Conservation (phyloP, 2,888 invertebrate species). For the Eurytoma californica region DNA sequence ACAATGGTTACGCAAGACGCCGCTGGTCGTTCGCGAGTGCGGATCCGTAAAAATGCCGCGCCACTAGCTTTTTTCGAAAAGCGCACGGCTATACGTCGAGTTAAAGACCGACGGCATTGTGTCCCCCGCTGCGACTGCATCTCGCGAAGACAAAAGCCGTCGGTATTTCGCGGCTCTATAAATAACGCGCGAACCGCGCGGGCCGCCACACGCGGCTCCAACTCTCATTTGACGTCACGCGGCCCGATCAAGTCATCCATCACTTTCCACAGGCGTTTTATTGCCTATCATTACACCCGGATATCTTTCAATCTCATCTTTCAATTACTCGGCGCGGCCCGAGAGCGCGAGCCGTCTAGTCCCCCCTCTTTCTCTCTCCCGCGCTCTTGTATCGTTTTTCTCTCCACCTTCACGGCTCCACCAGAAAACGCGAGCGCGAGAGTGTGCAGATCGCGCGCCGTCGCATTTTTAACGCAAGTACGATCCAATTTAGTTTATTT, state of each 20-base stretch:
- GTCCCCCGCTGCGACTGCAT: too few species aligned
- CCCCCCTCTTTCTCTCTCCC: background rate
- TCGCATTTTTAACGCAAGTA: background rate
- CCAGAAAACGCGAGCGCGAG: background rate
- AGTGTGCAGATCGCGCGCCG: background rate
- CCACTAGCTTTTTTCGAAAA: too few species aligned
- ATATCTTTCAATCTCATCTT: conserved; percentile 50
- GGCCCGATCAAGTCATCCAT: conserved; percentile 40
- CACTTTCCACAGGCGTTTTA: conserved; percentile 46
- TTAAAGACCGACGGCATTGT: too few species aligned
- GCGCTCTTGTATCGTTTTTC: background rate
- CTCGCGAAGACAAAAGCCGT: conserved; percentile 3
- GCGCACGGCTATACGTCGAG: too few species aligned
- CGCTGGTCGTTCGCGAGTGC: too few species aligned
- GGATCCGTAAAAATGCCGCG: too few species aligned
- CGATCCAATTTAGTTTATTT: background rate
- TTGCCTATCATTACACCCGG: conserved; percentile 42
- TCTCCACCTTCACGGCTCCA: background rate
- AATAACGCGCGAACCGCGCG: conserved; percentile 21
- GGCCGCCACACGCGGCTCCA: background rate
- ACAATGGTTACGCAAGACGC: too few species aligned
- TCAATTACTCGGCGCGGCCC: conserved; percentile 37
- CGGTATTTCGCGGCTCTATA: conserved; percentile 25
- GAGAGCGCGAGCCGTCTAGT: conserved; percentile 7
- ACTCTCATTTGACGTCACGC: conserved; percentile 37